Evolutionary conservation across 1,140 invertebrate species (phyloP), one percentile per base, ranked within the genome.

Genomic region (Rhizoglyphus robini): DNA sequence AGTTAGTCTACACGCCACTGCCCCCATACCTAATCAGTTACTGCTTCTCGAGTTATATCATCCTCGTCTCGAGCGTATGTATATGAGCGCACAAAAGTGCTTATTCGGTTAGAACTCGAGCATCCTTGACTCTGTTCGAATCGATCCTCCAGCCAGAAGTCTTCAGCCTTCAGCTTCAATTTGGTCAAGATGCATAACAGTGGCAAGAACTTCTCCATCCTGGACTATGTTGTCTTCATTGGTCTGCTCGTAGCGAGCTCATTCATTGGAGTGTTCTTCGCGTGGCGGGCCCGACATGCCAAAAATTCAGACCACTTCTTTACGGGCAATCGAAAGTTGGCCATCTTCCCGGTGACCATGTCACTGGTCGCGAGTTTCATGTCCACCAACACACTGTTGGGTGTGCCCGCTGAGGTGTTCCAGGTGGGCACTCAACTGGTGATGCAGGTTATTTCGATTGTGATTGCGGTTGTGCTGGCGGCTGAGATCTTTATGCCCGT

Each of bases 401-500:
- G 89, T 20, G 87, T 86, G 18, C 88, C 89, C 5, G 83, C 88
- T 0, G 88, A 93, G 77, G 85, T 90, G 68, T 92, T 90, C 71
- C 75, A 86, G 75, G 88, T 74, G 72, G 88, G 88, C 1, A 86
- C 85, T 0, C 84, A 88, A 72, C 89, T 89, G 74, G 86, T 84
- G 82, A 82, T 87, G 78, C 86, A 83, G 27, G 85, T 83, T 65
- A 66, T 86, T 4, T 79, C 84, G 0, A 88, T 87, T 72, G 70
- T 88, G 18, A 67, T 93, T 0, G 86, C 89, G 0, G 83, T 91
- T 59, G 85, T 88, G 0, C 79, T 89, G 4, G 83, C 90, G 0
- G 86, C 87, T 5, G 83, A 85, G 68, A 77, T 95, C 2, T 96
- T 90, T 73, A 78, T 96, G 60, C 92, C 92, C 0, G 85, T 96